phyloP scores from a whole-genome alignment of 2,113 vertebrate species.

The Camelus bactrianus region DNA sequence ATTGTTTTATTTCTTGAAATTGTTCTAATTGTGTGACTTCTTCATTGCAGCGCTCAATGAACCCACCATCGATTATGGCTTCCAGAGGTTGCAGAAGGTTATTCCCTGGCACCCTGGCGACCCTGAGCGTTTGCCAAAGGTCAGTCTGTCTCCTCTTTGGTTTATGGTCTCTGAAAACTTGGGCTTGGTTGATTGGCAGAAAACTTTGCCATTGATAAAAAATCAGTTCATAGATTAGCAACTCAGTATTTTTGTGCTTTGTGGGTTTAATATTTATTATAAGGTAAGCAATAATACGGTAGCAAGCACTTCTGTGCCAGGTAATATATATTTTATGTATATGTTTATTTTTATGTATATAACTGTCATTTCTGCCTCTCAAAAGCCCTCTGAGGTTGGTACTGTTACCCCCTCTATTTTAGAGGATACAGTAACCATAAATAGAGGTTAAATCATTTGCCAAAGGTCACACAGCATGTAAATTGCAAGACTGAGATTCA shows the following conservation, averaged over 20 bases:
- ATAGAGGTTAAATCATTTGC: slow-evolving; percentile 41
- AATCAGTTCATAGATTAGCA: not conserved
- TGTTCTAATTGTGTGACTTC: slow-evolving; percentile 77
- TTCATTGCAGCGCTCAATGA: slow-evolving; percentile 94
- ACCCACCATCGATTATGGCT: slow-evolving; percentile 98
- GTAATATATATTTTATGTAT: not conserved
- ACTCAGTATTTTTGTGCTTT: not conserved
- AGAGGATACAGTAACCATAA: not conserved
- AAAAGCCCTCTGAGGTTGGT: not conserved
- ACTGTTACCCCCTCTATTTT: not conserved
- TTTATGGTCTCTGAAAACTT: slow-evolving; percentile 5
- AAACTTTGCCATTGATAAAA: not conserved
- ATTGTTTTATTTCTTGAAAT: not conserved
- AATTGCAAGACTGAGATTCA: not conserved
- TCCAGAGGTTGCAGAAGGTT: slow-evolving; percentile 94
- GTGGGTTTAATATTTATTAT: not conserved
- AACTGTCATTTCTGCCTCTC: not conserved
- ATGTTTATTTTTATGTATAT: not conserved
- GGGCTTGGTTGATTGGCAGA: not conserved
- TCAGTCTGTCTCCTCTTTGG: slow-evolving; percentile 79
- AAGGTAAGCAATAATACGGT: not conserved
- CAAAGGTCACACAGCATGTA: not conserved
- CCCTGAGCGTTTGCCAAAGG: slow-evolving; percentile 93
- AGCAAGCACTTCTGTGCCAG: not conserved
- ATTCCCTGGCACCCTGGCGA: slow-evolving; percentile 92